Evolutionary conservation across 92 coral and sea anemone genomes (phyloP).

Genomic region (Galaxea fascicularis): DNA sequence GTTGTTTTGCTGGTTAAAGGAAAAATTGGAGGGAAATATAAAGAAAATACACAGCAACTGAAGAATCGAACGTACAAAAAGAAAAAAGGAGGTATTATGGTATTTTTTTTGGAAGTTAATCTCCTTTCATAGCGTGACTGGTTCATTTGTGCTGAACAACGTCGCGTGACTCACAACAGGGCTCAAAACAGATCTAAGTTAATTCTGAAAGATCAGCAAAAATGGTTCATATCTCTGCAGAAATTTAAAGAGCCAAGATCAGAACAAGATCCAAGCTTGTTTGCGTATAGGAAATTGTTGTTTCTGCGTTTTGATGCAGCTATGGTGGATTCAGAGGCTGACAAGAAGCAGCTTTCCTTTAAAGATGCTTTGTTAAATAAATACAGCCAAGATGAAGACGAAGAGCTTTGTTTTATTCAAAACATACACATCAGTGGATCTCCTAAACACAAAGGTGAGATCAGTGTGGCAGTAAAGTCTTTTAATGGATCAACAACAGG

Average conservation of each 20-base stretch:
- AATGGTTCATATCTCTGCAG: conserved; percentile 10
- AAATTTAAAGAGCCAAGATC: not conserved
- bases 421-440: conserved; percentile 72
- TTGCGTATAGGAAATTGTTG: not conserved
- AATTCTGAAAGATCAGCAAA: conserved; percentile 48
- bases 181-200: not conserved
- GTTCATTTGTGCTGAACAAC: not conserved
- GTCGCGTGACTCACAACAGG: conserved; percentile 30
- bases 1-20: not conserved
- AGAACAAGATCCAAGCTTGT: not conserved
- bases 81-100: not conserved
- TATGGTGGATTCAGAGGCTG: conserved; percentile 47
- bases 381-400: conserved; percentile 67
- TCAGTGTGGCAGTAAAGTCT: not conserved
- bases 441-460: conserved; percentile 68
- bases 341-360: conserved; percentile 49
- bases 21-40: not conserved
- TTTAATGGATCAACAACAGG: not conserved
- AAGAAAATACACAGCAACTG: not conserved
- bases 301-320: not conserved
- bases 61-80: too few species aligned
- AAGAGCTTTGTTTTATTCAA: conserved; percentile 44
- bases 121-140: conserved; percentile 21
- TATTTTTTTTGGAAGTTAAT: too few species aligned
- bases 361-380: conserved; percentile 80